Percentiles rank a stretch among this genome's conserved stretches.
These are phyloP conservation scores for Brachypteracias leptosomus DNA, from an alignment of 2,113 vertebrate species.

Conservation along the genomic window DNA sequence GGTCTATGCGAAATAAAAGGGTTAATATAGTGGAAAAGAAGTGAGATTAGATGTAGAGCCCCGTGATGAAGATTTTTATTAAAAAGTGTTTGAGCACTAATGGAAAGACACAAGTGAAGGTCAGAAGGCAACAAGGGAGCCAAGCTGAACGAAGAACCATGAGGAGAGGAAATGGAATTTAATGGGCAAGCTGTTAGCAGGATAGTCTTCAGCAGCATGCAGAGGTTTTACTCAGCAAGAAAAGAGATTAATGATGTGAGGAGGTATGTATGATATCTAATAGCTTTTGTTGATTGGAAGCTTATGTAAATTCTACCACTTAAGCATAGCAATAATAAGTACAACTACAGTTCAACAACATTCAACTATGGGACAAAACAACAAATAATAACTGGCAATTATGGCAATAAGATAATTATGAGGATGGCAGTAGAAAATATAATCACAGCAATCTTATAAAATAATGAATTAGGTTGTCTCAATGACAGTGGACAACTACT, in stretches of 20 bases:
- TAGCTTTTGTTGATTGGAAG: not conserved
- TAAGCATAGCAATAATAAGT: not conserved
- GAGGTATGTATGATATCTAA: not conserved
- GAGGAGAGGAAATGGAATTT: not conserved
- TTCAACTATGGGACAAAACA: not conserved
- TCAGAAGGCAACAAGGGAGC: not conserved
- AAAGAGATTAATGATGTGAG: not conserved
- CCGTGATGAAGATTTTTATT: not conserved
- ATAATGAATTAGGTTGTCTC: not conserved
- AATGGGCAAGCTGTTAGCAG: not conserved
- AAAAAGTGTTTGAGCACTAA: not conserved
- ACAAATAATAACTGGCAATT: not conserved
- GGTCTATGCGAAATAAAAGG: not conserved
- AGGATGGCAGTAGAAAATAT: not conserved
- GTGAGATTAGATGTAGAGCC: not conserved
- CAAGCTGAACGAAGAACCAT: not conserved
- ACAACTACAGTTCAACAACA: not conserved
- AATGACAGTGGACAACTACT: not conserved
- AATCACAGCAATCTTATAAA: not conserved
- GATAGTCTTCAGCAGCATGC: not conserved
- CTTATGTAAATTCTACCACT: not conserved
- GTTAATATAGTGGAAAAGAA: not conserved
- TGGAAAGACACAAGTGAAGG: not conserved
- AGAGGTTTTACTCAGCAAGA: not conserved
- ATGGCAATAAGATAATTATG: not conserved